A percentile compares a stretch with the other conserved stretches of the same genome.
Evolutionary conservation across 2,113 vertebrate species (phyloP).

Genomic region (Mormyrus iriodes): DNA sequence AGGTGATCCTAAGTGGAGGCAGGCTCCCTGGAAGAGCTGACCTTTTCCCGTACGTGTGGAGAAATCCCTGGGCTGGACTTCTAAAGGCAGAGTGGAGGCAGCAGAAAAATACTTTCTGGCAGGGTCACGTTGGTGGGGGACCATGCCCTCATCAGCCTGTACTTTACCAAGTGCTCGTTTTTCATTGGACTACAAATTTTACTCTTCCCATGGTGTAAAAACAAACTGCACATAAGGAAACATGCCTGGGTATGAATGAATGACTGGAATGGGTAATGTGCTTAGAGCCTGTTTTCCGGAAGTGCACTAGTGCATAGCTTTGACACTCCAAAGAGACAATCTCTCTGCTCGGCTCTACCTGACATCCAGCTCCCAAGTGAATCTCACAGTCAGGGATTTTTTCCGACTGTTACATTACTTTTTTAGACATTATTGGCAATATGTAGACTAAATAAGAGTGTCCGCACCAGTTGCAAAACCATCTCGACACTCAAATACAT

Average conservation of each 20-base stretch:
- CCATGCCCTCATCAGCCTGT: background rate
- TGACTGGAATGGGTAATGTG: background rate
- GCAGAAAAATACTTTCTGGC: background rate
- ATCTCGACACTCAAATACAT: background rate
- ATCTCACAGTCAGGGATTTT: background rate
- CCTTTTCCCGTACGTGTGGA: slow-evolving; percentile 40
- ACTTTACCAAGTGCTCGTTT: background rate
- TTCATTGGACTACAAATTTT: background rate
- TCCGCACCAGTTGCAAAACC: background rate
- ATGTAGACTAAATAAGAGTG: background rate
- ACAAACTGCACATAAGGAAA: background rate
- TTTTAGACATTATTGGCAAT: background rate
- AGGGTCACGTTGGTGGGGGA: background rate
- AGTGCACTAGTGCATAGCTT: background rate
- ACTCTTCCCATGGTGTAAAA: background rate
- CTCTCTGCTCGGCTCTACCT: background rate
- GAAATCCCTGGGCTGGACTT: slow-evolving; percentile 34
- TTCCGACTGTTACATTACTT: background rate
- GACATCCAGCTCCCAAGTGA: background rate
- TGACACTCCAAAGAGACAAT: background rate
- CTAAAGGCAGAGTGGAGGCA: background rate
- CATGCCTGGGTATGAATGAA: background rate
- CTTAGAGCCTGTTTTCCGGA: background rate
- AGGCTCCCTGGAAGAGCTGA: slow-evolving; percentile 26
- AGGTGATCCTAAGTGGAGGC: background rate